phyloP scores from a whole-genome alignment of 2,888 invertebrate species.

The Synergus itoensis region DNA sequence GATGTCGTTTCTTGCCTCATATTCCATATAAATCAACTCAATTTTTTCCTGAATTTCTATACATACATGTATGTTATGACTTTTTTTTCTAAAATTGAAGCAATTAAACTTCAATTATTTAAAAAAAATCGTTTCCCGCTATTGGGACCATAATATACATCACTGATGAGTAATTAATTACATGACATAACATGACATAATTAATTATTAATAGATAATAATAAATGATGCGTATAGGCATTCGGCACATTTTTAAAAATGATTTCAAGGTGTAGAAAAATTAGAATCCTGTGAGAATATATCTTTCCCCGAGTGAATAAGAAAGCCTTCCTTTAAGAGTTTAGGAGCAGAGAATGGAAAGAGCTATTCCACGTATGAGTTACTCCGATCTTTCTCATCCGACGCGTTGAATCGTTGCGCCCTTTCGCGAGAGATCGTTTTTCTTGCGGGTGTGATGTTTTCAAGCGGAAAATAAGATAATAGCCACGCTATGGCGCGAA shows the following conservation, averaged over 20 bases:
- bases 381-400: conserved; percentile 27
- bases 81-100: not conserved
- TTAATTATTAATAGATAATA: too few species aligned
- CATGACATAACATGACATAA: too few species aligned
- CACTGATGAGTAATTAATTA: too few species aligned
- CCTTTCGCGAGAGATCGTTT: conserved; percentile 66
- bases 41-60: conserved; percentile 51
- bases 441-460: conserved; percentile 75
- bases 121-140: too few species aligned
- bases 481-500: conserved; percentile 72
- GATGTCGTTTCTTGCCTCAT: conserved; percentile 52
- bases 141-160: too few species aligned
- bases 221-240: too few species aligned
- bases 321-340: conserved; percentile 13
- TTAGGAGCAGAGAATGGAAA: conserved; percentile 4
- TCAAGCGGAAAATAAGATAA: conserved; percentile 77
- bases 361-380: conserved; percentile 40
- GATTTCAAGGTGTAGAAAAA: not conserved
- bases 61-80: too few species aligned
- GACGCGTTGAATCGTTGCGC: conserved; percentile 43
- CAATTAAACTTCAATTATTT: too few species aligned
- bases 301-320: conserved; percentile 1
- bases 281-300: not conserved
- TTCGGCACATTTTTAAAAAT: not conserved
- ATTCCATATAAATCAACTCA: conserved; percentile 71